Base-by-base conservation (phyloP, 2,888 invertebrate species). In the Ormyrus labotus region DNA sequence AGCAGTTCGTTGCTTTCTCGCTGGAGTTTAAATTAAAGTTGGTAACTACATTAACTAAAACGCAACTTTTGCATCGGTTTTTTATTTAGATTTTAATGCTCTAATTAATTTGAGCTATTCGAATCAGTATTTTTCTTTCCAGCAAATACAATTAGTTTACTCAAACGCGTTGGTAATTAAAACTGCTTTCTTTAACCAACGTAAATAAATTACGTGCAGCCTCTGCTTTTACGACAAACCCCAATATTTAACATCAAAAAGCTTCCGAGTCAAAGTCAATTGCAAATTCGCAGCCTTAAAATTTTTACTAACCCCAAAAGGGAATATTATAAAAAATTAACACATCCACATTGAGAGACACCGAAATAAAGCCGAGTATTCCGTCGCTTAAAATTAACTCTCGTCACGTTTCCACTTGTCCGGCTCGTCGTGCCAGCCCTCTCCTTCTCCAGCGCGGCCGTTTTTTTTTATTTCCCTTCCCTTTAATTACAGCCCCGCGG, bases 391-490 rank as follows among this genome's bases (percentile, higher is more conserved):
- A 64, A 78, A 78, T 78, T 78, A 70, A 77, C 72, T 68, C 68
- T 68, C 48, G 65, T 73, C 78, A 68, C 72, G 78, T 73, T 68
- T 72, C 78, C 61, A 73, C 72, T 70, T 70, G 77, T 70, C 63
- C 55, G n/a, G 48, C 57, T 45, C 55, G 68, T 11, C 7, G 9
- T 34, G 6, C 34, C 47, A 19, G 19, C 2, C 19, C 19, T 19
- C 19, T 19, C 19, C 19, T 19, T 19, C 19, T 19, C 6, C 51
- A 45, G 19, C 19, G 19, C 19, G 48, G 34, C n/a, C 55, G 48
- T 70, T 67, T 78, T 78, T 19, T 19, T 19, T 78, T 71, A 68
- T 68, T 70, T 45, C 11, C 19, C 47, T 45, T 10, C 61, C 19
- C 72, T 68, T 78, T 73, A 78, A 78, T 78, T 78, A 55, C 78